phyloP scores from a whole-genome alignment of 2,888 invertebrate species.

The Perizoma flavofasciatum region DNA sequence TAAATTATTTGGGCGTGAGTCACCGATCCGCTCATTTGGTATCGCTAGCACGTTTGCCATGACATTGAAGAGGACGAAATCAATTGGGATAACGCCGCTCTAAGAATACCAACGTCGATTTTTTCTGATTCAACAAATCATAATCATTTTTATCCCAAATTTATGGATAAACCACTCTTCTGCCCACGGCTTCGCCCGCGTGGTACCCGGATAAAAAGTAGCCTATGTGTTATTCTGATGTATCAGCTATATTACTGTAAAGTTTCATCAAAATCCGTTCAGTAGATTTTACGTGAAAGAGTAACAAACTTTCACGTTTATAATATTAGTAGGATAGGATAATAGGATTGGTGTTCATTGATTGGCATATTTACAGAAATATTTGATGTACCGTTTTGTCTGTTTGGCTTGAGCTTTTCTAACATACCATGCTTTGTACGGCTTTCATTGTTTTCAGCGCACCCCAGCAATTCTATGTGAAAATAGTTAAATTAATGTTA shows the following conservation, averaged over 20 bases:
- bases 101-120: neutral
- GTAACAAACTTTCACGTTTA: no score
- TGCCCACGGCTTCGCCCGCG: no score
- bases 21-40: slow-evolving; percentile 44
- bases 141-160: slow-evolving; percentile 3
- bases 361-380: slow-evolving; percentile 35
- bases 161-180: no score
- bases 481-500: slow-evolving; percentile 27
- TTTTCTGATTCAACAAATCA: slow-evolving; percentile 18
- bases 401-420: slow-evolving; percentile 50
- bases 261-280: no score
- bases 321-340: no score
- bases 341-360: no score
- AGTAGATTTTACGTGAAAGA: no score
- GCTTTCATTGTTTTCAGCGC: slow-evolving; percentile 61
- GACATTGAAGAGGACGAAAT: slow-evolving; percentile 13
- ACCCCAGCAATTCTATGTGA: slow-evolving; percentile 42
- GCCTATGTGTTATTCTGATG: no score
- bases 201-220: no score
- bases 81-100: slow-evolving; percentile 10
- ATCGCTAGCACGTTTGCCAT: slow-evolving; percentile 44
- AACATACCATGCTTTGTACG: slow-evolving; percentile 56
- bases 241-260: no score
- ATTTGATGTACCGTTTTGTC: slow-evolving; percentile 32
- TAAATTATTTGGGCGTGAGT: slow-evolving; percentile 33